Evolutionary conservation across 1,140 invertebrate species (phyloP), one percentile per base, ranked within the genome.

Genomic region (Anoplolepis gracilipes): DNA sequence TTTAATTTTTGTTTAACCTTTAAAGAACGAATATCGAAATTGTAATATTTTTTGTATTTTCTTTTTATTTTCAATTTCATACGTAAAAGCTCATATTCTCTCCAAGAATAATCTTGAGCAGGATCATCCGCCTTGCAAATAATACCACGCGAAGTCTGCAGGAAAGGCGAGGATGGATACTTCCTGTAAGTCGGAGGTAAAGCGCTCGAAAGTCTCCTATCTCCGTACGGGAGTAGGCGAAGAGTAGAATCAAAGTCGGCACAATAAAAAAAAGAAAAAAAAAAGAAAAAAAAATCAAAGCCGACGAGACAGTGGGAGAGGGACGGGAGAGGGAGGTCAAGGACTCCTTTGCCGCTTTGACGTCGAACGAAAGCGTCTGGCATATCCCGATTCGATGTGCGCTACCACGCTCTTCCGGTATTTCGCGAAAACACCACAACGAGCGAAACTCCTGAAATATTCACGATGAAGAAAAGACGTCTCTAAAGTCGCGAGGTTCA

Each of bases 361-460:
- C 70, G 82, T 61, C 22, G 39, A 53, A 77, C 46, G 62, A n/a
- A n/a, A 76, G 46, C 62, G 16, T 77, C 55, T 86, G 16, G 69
- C 79, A 84, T 82, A 57, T 84, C 67, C 39, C 36, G 39, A 28
- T 39, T 16, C 28, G 70, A 55, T 28, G 36, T 81, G 49, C 78
- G 59, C n/a, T 30, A 30, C 78, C 30, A 46, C 25, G 72, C 42
- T 76, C 81, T 76, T 75, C 57, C 81, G 81, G 79, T 84, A 76
- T 76, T 61, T 30, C 59, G 46, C 46, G 81, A 84, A 64, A 76
- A 72, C 39, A 64, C 72, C 62, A 65, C 69, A 73, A 76, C 65
- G 61, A 87, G 28, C 42, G 19, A 81, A 81, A 81, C 84, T 86
- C 10, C 46, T 36, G 22, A 86, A 86, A 87, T 81, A 86, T 87